A percentile compares a stretch with the other conserved stretches of the same genome.
Evolutionary conservation across 2,113 vertebrate species (phyloP).

Genomic region (Ptilonorhynchus violaceus): DNA sequence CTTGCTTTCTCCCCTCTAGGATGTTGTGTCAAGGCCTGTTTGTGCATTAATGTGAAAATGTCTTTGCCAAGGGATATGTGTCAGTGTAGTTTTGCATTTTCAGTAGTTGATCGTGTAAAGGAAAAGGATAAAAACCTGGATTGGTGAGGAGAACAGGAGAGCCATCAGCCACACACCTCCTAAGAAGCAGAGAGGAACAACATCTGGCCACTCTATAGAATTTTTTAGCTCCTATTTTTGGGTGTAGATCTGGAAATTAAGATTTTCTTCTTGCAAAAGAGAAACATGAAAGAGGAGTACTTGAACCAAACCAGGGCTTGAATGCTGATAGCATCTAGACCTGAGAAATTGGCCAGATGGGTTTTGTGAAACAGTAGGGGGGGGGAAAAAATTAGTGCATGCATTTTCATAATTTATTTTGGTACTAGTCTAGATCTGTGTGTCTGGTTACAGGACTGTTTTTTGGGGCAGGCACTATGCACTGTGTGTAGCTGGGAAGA

Average conservation of each 20-base stretch:
- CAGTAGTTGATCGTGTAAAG: neutral
- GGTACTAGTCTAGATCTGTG: neutral
- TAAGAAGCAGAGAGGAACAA: neutral
- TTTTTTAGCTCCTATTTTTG: neutral
- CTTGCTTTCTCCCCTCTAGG: neutral
- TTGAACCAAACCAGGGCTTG: neutral
- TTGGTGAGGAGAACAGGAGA: neutral
- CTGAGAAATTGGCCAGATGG: neutral
- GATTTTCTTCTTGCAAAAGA: neutral
- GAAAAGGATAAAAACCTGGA: neutral
- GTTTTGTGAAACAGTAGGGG: neutral
- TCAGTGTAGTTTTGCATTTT: neutral
- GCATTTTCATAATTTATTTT: neutral
- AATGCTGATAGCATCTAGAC: neutral
- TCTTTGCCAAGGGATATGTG: neutral
- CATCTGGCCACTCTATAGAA: neutral
- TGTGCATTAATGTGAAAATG: neutral
- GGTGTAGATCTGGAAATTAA: neutral
- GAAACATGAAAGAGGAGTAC: neutral
- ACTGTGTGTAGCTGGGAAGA: neutral
- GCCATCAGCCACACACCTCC: accelerated
- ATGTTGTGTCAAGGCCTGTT: neutral
- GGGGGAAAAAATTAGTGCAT: neutral
- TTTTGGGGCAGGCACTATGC: neutral
- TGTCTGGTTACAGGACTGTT: neutral